Percentiles rank a stretch among this genome's conserved stretches.
These are phyloP conservation scores for Hemicentrotus pulcherrimus DNA, from an alignment of 35 echinoderm and acorn worm species.

Conservation along the genomic window DNA sequence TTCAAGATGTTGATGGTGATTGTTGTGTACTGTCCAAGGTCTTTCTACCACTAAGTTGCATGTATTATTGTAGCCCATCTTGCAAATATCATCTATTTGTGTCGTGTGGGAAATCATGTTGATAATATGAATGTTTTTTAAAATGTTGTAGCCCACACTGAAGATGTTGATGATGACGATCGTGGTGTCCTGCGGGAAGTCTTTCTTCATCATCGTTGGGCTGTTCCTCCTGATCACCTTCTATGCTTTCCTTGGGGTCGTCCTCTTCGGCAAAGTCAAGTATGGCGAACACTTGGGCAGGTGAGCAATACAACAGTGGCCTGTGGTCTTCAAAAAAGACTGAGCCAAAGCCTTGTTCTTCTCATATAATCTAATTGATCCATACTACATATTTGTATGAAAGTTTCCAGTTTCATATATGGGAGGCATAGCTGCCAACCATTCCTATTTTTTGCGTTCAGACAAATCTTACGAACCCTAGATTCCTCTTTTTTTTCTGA, in stretches of 20 bases:
- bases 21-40: constrained; percentile 88
- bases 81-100: constrained; percentile 95
- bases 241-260: constrained; percentile 93
- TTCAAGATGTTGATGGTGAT: constrained; percentile 82
- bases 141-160: constrained; percentile 77
- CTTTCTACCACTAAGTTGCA: no score
- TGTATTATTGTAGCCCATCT: constrained; percentile 69
- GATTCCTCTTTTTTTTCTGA: no score
- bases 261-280: constrained; percentile 93
- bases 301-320: constrained; percentile 42
- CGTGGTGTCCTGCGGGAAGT: constrained; percentile 91
- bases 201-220: constrained; percentile 96
- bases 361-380: no score
- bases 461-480: no score
- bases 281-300: constrained; percentile 91
- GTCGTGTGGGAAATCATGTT: constrained; percentile 84
- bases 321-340: background rate
- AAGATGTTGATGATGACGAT: constrained; percentile 99
- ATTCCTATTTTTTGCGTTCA: no score
- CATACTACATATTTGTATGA: no score
- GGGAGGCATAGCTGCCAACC: no score
- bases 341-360: no score
- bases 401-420: no score
- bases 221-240: constrained; percentile 89
- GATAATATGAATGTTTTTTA: no score